phyloP scores from a whole-genome alignment of 2,113 vertebrate genomes.

The Petrocephalus microphthalmus region DNA sequence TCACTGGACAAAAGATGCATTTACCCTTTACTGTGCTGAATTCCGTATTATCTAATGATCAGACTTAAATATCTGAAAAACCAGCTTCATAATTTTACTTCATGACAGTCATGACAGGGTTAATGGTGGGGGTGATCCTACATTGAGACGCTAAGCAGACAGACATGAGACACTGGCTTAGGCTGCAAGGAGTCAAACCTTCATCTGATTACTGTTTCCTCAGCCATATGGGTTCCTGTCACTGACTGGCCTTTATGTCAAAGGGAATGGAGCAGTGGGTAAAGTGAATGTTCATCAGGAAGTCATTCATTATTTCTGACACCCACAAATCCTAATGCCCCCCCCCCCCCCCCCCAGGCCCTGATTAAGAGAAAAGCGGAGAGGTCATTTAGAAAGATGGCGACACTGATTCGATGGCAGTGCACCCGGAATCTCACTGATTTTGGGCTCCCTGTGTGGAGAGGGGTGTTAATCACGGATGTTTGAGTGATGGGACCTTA shows the following conservation, averaged over 20 bases:
- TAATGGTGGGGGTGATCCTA: background rate
- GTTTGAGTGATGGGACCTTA: background rate
- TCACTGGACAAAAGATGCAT: conserved; percentile 63
- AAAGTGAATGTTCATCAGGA: background rate
- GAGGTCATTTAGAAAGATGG: background rate
- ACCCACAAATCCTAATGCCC: background rate
- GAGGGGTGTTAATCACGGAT: background rate
- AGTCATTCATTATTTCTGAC: conserved; percentile 4
- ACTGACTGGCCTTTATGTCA: conserved; percentile 15
- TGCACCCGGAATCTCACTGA: background rate
- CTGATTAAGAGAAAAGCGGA: background rate
- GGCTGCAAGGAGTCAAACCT: background rate
- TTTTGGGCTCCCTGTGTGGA: background rate
- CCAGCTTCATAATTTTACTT: background rate
- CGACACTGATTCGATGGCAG: background rate
- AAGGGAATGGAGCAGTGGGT: background rate
- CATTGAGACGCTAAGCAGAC: background rate
- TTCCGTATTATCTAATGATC: conserved; percentile 20
- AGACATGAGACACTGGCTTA: background rate
- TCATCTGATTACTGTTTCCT: background rate
- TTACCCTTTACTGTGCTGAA: conserved; percentile 32
- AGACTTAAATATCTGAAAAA: background rate
- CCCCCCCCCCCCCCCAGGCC: background rate
- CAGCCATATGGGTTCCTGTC: background rate
- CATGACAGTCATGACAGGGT: background rate